Conservation (phyloP, 2,113 vertebrate genomes). For the Dipodomys spectabilis region DNA sequence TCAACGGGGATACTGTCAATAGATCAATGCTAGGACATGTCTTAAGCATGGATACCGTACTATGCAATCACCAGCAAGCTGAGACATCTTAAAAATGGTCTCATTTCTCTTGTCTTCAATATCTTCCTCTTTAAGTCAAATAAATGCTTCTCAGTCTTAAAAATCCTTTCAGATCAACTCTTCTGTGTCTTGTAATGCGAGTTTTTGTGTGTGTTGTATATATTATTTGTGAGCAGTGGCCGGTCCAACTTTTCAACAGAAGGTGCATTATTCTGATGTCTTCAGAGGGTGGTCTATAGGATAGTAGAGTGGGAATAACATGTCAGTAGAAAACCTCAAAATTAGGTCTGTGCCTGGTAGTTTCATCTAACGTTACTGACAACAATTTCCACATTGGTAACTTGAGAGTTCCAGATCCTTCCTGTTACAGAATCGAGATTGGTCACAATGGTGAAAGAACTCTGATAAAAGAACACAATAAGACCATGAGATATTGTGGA, state of each 20-base stretch:
- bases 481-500: neutral
- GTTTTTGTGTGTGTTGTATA: neutral
- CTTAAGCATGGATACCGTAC: neutral
- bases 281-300: neutral
- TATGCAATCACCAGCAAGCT: neutral
- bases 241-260: neutral
- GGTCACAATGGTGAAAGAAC: neutral
- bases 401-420: neutral
- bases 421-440: neutral
- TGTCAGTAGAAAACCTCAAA: neutral
- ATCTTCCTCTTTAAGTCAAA: conserved; percentile 48
- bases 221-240: neutral
- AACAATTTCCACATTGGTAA: neutral
- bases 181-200: neutral
- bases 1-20: neutral
- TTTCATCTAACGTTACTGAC: conserved; percentile 6
- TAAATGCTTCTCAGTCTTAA: neutral
- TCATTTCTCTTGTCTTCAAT: neutral
- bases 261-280: neutral
- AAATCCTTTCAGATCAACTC: conserved; percentile 22
- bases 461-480: neutral
- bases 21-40: neutral
- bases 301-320: neutral
- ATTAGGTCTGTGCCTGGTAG: neutral
- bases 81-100: neutral